A percentile compares a stretch with the other conserved stretches of the same genome.
phyloP scores from a whole-genome alignment of 2,797 vertebrate species.

The Eidolon dupreanum region DNA sequence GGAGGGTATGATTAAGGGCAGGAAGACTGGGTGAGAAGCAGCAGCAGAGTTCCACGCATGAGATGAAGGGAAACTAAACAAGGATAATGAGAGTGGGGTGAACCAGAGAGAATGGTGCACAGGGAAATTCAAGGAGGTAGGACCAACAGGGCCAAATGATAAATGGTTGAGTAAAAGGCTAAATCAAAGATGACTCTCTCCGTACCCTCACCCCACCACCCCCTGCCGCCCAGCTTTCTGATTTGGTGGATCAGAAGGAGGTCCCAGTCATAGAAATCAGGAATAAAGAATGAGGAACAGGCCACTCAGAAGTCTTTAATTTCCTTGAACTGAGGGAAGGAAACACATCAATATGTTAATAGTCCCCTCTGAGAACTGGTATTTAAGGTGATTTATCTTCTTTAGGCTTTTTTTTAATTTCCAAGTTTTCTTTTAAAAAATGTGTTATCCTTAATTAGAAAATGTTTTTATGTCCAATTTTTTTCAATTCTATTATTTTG shows the following conservation, averaged over 20 bases:
- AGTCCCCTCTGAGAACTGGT: neutral
- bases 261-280: neutral
- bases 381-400: neutral
- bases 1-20: neutral
- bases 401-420: neutral
- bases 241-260: neutral
- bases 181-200: neutral
- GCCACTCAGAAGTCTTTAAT: neutral
- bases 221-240: neutral
- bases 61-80: neutral
- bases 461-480: neutral
- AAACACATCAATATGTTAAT: neutral
- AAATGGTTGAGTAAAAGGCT: neutral
- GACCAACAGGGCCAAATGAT: neutral
- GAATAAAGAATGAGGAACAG: neutral
- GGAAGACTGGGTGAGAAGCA: neutral
- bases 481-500: neutral
- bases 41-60: neutral
- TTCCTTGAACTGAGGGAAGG: neutral
- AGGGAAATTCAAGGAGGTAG: neutral
- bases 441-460: neutral
- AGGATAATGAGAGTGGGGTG: neutral
- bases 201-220: too few relatives aligned
- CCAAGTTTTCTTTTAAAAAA: slow-evolving; percentile 1
- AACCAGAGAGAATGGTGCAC: neutral